Evolutionary conservation across 1,140 invertebrate species (phyloP), one percentile per base, ranked within the genome.

Genomic region (Anastrepha obliqua): DNA sequence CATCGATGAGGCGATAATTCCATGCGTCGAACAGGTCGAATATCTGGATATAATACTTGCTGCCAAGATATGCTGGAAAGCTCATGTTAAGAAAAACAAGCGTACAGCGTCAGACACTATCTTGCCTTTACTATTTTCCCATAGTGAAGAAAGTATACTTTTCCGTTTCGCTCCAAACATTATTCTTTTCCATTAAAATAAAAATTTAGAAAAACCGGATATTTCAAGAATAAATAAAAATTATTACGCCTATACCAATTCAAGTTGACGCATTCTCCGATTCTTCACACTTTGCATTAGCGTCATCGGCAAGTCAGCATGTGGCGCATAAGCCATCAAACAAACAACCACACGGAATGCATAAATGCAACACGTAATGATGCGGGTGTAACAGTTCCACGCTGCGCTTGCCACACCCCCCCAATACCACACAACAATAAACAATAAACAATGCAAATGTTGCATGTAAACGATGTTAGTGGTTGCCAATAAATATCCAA

Each of bases 371-470:
- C 47, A 81, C 17, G 29, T 47, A 81, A 55, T 4, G 9, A 8
- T 29, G 74, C 8, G 3, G 8, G 17, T 29, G 47, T 9, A 11
- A 81, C n/a, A 55, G 5, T 81, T 6, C 7, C 0, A 0, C 8
- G 9, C 47, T 55, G 8, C 42, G 15, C 11, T 15, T 42, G 39
- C 15, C 1, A 39, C 47, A 29, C 4, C 44, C 44, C 17, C 70
- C 8, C 13, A 6, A 47, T 8, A 29, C n/a, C 47, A 81, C 47
- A 55, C 44, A 81, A n/a, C 51, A 81, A 81, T 81, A 55, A 81
- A 15, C 74, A 62, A 62, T n/a, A 17, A 62, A 62, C 60, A 81
- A 81, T 55, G 55, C 74, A 81, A 81, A 81, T 81, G 74, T 81
- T 81, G 74, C 47, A 55, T 51, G 74, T 81, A 81, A 81, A 81